Conservation (phyloP, 2,113 vertebrate genomes). For the Ibidorhyncha struthersii region DNA sequence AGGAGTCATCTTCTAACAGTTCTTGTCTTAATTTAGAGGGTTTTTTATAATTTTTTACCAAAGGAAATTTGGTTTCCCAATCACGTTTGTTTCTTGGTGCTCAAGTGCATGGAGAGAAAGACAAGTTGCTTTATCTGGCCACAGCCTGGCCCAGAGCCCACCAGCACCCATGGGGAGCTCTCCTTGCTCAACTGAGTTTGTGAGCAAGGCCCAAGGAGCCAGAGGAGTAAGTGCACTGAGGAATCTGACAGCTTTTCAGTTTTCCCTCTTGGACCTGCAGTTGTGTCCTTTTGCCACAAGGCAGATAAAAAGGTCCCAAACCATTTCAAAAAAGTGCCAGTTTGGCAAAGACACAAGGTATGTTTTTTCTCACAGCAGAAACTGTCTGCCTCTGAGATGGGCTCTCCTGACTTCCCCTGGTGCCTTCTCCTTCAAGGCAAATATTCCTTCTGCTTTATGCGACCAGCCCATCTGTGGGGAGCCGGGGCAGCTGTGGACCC, state of each 20-base stretch:
- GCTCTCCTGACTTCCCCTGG: neutral
- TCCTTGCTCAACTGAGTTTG: neutral
- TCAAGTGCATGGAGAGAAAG: neutral
- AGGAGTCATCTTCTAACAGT: neutral
- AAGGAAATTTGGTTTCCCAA: neutral
- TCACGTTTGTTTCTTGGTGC: neutral
- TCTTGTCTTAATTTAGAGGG: neutral
- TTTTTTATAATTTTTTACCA: neutral
- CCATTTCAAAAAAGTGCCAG: neutral
- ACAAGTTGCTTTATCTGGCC: neutral
- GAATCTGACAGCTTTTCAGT: neutral
- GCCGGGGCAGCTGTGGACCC: neutral
- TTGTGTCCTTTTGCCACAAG: neutral
- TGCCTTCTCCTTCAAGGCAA: neutral
- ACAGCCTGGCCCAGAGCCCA: neutral
- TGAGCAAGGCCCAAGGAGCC: neutral
- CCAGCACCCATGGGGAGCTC: no score
- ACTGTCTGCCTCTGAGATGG: neutral
- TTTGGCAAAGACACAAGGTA: neutral
- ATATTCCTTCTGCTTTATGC: neutral
- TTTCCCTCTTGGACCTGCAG: neutral
- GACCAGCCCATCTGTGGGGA: neutral
- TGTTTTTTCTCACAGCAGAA: neutral
- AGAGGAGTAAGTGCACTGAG: neutral
- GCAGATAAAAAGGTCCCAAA: neutral